Percentiles rank a stretch among this genome's conserved stretches.
phyloP scores from a whole-genome alignment of 2,797 vertebrate species.

The Cuniculus paca region DNA sequence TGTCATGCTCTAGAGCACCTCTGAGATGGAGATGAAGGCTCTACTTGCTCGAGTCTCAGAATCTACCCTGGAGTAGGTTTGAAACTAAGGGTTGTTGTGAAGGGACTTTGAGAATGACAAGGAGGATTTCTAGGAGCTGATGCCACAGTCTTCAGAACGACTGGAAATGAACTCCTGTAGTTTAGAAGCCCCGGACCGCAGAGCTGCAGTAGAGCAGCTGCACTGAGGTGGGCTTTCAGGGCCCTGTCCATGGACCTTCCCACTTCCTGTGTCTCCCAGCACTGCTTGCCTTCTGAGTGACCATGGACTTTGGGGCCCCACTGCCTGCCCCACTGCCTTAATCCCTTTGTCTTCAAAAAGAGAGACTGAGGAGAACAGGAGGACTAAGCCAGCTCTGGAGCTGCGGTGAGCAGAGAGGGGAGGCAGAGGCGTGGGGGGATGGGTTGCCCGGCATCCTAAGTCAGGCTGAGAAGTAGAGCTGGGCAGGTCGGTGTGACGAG shows the following conservation, averaged over 20 bases:
- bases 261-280: rapidly evolving
- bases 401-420: no score
- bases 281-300: neutral
- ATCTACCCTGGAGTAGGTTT: neutral
- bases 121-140: neutral
- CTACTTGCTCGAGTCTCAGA: neutral
- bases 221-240: neutral
- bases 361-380: neutral
- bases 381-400: neutral
- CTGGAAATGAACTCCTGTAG: neutral
- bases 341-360: neutral
- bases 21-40: neutral
- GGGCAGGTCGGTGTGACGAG: rapidly evolving
- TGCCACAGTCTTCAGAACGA: neutral
- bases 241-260: neutral
- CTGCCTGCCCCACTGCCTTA: rapidly evolving
- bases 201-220: neutral
- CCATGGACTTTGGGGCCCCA: neutral
- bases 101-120: neutral
- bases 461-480: neutral
- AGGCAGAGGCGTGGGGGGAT: rapidly evolving
- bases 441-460: neutral
- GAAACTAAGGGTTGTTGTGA: neutral
- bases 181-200: neutral
- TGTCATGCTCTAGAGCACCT: neutral